phyloP scores from a whole-genome alignment of 2,888 invertebrate species.

The Chymomyza caudatula region DNA sequence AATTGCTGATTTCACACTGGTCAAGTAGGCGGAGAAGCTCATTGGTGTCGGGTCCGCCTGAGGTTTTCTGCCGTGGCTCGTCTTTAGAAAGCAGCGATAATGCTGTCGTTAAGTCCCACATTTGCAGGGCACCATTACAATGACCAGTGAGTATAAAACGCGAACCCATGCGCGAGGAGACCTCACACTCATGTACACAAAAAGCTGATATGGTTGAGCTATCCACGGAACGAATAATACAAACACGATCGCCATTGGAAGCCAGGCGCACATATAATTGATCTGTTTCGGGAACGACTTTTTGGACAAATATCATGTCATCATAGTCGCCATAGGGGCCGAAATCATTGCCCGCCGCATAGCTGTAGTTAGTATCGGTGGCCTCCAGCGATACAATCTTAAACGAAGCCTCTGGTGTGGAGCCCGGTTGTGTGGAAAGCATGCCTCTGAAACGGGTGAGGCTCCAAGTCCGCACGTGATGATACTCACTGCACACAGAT shows the following conservation, averaged over 20 bases:
- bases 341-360: conserved; percentile 83
- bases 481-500: conserved; percentile 97
- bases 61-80: conserved; percentile 83
- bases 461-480: conserved; percentile 98
- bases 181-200: conserved; percentile 98
- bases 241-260: conserved; percentile 96
- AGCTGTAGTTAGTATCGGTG: conserved; percentile 83
- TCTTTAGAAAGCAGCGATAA: conserved; percentile 88
- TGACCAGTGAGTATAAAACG: conserved; percentile 95
- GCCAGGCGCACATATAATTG: conserved; percentile 95
- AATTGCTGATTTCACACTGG: conserved; percentile 94
- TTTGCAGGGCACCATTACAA: conserved; percentile 94
- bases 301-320: conserved; percentile 97
- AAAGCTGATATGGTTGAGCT: conserved; percentile 95
- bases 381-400: conserved; percentile 83
- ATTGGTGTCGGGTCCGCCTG: conserved; percentile 93
- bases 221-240: conserved; percentile 96
- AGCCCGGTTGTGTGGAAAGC: conserved; percentile 99
- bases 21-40: conserved; percentile 94
- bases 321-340: conserved; percentile 99
- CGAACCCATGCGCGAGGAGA: conserved; percentile 94
- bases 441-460: conserved; percentile 98
- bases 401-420: conserved; percentile 97
- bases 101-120: conserved; percentile 99
- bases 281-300: conserved; percentile 97